phyloP scores from a whole-genome alignment of 2,888 invertebrate species.

The Temnothorax ravouxi region DNA sequence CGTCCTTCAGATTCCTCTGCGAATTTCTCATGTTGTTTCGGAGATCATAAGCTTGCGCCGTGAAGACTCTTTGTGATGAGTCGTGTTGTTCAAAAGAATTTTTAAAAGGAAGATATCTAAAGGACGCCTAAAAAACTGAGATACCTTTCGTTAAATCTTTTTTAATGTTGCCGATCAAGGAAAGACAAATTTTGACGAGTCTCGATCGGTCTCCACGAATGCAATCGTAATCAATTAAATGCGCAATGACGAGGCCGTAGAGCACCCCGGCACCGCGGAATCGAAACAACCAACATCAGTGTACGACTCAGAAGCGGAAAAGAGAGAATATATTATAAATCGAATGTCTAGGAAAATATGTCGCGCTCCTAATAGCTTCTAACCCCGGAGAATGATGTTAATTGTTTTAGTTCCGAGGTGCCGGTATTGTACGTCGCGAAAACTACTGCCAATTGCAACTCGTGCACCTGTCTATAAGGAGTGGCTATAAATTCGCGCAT shows the following conservation, averaged over 20 bases:
- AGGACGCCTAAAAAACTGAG: neutral
- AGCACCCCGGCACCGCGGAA: neutral
- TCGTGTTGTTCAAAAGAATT: neutral
- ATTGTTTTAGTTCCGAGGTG: conserved; percentile 8
- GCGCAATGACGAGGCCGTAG: conserved; percentile 38
- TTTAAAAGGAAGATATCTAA: conserved; percentile 1
- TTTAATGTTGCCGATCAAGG: neutral
- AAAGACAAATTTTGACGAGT: conserved; percentile 20
- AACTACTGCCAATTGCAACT: conserved; percentile 21
- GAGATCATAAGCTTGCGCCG: neutral
- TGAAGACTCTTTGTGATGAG: neutral
- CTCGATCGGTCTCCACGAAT: conserved; percentile 22
- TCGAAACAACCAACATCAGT: neutral
- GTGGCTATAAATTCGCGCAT: conserved; percentile 23
- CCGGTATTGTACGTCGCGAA: conserved; percentile 22
- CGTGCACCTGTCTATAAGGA: neutral
- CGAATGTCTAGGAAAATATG: neutral
- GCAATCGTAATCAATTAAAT: conserved; percentile 15
- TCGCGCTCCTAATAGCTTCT: neutral
- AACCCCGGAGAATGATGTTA: neutral
- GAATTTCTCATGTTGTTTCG: neutral
- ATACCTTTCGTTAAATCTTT: neutral
- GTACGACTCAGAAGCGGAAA: neutral
- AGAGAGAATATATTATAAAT: neutral
- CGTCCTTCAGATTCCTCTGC: neutral